These are phyloP conservation scores for Euleptes europaea DNA, from an alignment of 2,113 vertebrate genomes.

Conservation along the genomic window DNA sequence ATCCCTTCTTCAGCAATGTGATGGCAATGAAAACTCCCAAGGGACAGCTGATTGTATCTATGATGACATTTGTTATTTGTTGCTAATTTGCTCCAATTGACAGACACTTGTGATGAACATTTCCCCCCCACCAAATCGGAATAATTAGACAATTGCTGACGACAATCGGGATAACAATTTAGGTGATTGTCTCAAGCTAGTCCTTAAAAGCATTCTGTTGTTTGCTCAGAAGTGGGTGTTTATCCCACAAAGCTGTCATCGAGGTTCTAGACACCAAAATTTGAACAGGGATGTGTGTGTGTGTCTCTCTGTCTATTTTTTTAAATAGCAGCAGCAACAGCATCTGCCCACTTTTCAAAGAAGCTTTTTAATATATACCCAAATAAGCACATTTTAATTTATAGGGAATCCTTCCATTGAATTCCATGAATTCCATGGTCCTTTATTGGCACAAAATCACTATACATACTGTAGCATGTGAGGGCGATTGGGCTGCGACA, in stretches of 20 bases:
- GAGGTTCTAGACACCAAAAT: not conserved
- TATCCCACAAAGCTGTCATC: slow-evolving; percentile 48
- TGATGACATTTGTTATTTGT: slow-evolving; percentile 40
- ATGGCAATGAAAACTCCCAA: slow-evolving; percentile 10
- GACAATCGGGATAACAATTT: slow-evolving; percentile 65
- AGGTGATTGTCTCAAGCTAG: slow-evolving; percentile 49
- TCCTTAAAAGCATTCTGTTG: slow-evolving; percentile 18
- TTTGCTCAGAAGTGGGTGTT: slow-evolving; percentile 1
- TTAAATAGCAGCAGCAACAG: not conserved
- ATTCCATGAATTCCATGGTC: too few relatives aligned
- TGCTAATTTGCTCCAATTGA: slow-evolving; percentile 55
- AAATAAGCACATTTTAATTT: not conserved
- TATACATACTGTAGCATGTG: too few relatives aligned
- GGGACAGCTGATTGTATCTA: slow-evolving; percentile 7
- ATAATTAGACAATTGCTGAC: slow-evolving; percentile 49
- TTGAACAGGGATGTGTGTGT: not conserved
- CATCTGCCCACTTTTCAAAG: not conserved
- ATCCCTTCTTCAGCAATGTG: not conserved
- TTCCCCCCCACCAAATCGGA: slow-evolving; percentile 7
- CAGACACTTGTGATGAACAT: slow-evolving; percentile 28
- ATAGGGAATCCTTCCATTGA: not conserved
- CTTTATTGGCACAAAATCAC: too few relatives aligned
- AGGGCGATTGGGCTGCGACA: too few relatives aligned
- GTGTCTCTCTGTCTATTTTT: not conserved
- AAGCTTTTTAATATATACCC: not conserved